A percentile compares a stretch with the other conserved stretches of the same genome.
Evolutionary conservation across 2,888 invertebrate genomes (phyloP).

Genomic region (Seira sanloemensis): DNA sequence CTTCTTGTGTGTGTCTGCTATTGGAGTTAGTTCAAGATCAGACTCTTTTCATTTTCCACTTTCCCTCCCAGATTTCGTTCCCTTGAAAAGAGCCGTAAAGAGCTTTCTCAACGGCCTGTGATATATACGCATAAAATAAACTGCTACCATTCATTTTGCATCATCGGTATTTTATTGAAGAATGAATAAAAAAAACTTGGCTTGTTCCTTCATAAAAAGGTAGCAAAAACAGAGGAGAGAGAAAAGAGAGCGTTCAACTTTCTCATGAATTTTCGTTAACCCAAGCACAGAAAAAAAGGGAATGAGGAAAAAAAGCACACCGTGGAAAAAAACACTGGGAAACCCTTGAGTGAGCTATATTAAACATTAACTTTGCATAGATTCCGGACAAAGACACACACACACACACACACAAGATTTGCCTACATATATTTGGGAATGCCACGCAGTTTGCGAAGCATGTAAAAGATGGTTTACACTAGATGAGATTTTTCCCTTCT

Average conservation of each 20-base stretch:
- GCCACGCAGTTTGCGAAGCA: too few species aligned
- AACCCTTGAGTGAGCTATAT: not conserved
- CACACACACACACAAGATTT: too few species aligned
- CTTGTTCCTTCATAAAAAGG: not conserved
- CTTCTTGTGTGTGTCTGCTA: too few species aligned
- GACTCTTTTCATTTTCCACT: not conserved
- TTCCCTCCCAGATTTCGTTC: not conserved
- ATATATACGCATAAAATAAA: slow-evolving; percentile 27
- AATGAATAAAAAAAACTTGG: slow-evolving; percentile 20
- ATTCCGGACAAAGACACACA: too few species aligned
- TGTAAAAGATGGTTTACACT: too few species aligned
- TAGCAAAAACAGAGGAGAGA: not conserved
- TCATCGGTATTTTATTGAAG: slow-evolving; percentile 31
- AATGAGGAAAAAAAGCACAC: slow-evolving; percentile 32
- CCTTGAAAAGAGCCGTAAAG: not conserved
- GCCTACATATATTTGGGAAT: too few species aligned
- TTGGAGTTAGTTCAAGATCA: slow-evolving; percentile 3
- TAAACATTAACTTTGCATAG: not conserved
- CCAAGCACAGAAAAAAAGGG: slow-evolving; percentile 35
- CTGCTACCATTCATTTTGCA: slow-evolving; percentile 50
- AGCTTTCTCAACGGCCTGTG: not conserved
- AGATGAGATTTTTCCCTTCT: too few species aligned
- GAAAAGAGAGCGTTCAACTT: slow-evolving; percentile 32
- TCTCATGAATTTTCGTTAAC: not conserved
- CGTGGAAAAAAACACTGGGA: not conserved